Evolutionary conservation across 2,797 vertebrate genomes (phyloP), one percentile per base, ranked within the genome.

Genomic region (Nannoperca australis): DNA sequence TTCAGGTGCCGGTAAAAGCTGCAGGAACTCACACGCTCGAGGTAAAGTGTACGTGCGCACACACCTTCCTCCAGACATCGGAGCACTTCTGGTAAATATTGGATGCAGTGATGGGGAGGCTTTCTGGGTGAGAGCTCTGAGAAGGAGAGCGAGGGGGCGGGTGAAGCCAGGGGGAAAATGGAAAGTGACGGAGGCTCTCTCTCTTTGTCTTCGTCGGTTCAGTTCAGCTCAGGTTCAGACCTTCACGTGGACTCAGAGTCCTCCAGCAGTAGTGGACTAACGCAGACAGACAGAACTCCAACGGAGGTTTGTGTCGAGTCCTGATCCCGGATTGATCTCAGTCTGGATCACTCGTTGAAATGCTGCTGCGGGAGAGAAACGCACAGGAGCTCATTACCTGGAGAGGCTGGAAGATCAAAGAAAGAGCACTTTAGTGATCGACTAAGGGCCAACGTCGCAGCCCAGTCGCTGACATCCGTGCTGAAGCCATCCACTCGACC

Each of bases 151-250:
- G n/a, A 12, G 13, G 30, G 38, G 53, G 3, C 2, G 55, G 64
- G 44, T 71, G 78, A 91, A 87, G 81, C 73, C 70, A 86, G 60
- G 82, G 58, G 67, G 77, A 82, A 89, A 92, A 89, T 82, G 22
- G 51, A 76, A 89, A 76, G 82, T 81, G 90, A 90, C 71, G 53
- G 30, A 58, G 40, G 47, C 34, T 22, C 36, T 61, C 36, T 61
- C 76, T 79, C 67, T 68, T 72, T 51, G 79, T 83, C 81, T 78
- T 63, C 62, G 75, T 76, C 54, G 17, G 49, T 80, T 67, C 22
- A 59, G 36, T 54, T 62, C 49, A 58, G n/a, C 44, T 54, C 53
- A 10, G 71, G 51, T 74, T 36, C 53, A 44, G 45, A 44, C 47
- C 47, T 36, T 55, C 61, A 32, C 55, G 1, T 34, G 17, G 60